Conservation (phyloP, 2,888 invertebrate genomes). For the Eledone cirrhosa region DNA sequence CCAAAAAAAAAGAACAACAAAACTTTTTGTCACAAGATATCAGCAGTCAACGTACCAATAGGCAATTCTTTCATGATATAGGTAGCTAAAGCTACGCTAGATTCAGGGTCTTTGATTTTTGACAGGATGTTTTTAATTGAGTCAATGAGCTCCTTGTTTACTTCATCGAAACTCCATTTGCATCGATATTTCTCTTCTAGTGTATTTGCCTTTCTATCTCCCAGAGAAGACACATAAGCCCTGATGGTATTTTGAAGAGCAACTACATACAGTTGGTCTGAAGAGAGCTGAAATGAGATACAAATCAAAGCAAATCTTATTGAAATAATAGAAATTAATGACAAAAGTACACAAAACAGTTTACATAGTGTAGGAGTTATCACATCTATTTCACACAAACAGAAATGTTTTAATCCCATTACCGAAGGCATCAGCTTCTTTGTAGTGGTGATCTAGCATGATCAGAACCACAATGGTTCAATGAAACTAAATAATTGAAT, state of each 20-base stretch:
- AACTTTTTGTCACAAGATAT: no score
- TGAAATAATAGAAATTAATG: no score
- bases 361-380: no score
- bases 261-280: slow-evolving; percentile 51
- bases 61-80: slow-evolving; percentile 57
- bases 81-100: slow-evolving; percentile 52
- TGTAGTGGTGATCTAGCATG: no score
- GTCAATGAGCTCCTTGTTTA: slow-evolving; percentile 42
- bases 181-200: slow-evolving; percentile 44
- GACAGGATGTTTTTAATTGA: slow-evolving; percentile 43
- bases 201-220: slow-evolving; percentile 32
- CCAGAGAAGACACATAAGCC: slow-evolving; percentile 40
- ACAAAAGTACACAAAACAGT: no score
- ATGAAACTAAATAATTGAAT: no score
- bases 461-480: no score
- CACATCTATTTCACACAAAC: no score
- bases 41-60: slow-evolving; percentile 42
- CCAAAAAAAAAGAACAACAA: no score
- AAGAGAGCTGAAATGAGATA: slow-evolving; percentile 40
- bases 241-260: slow-evolving; percentile 55
- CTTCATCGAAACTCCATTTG: slow-evolving; percentile 51
- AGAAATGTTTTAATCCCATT: no score
- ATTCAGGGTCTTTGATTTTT: slow-evolving; percentile 49
- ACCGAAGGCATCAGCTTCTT: no score
- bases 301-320: background rate